Conservation (phyloP, 2,113 vertebrate species). For the Myotis lucifugus region DNA sequence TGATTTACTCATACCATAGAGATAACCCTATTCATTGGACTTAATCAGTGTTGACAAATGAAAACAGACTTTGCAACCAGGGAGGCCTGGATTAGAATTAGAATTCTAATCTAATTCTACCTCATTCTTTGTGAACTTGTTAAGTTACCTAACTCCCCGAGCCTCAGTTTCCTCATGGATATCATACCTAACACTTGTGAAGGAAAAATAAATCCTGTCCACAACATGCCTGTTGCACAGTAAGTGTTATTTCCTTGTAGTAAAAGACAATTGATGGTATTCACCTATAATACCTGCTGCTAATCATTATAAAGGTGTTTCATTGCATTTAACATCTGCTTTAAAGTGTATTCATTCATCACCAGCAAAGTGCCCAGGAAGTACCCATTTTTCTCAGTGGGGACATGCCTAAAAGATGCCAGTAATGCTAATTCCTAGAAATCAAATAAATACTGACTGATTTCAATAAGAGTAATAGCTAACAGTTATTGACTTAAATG, state of each 20-base stretch:
- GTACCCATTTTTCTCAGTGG: background rate
- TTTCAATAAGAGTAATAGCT: conserved; percentile 23
- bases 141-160: background rate
- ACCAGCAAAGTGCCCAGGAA: background rate
- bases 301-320: background rate
- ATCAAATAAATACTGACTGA: background rate
- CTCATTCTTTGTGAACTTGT: background rate
- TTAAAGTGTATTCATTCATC: background rate
- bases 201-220: background rate
- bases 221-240: background rate
- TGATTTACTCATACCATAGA: background rate
- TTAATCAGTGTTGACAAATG: background rate
- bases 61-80: background rate
- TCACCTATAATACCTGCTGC: background rate
- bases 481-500: background rate
- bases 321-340: background rate
- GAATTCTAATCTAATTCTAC: conserved; percentile 1
- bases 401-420: background rate
- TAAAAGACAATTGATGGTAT: background rate
- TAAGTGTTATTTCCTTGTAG: background rate
- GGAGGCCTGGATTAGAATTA: background rate
- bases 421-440: conserved; percentile 19
- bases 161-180: background rate
- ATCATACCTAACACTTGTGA: background rate
- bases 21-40: background rate